A percentile compares a stretch with the other conserved stretches of the same genome.
phyloP scores from a whole-genome alignment of 2,113 vertebrate genomes.

The Smithornis capensis region DNA sequence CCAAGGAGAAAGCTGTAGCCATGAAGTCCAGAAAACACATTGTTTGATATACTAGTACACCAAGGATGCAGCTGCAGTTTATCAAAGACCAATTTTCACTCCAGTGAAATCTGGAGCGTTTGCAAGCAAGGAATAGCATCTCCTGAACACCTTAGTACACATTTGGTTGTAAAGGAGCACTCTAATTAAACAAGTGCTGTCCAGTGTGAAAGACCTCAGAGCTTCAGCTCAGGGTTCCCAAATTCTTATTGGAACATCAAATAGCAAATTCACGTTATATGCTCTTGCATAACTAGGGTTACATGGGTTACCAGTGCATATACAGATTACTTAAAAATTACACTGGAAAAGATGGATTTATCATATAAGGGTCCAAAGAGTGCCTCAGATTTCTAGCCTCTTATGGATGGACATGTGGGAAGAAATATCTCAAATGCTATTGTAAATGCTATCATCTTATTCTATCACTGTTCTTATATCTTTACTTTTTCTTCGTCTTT shows the following conservation, averaged over 20 bases:
- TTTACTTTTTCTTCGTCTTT: not conserved
- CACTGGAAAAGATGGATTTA: not conserved
- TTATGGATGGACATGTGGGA: fast-evolving
- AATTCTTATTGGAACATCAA: not conserved
- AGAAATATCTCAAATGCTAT: not conserved
- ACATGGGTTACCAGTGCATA: not conserved
- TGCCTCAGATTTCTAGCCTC: not conserved
- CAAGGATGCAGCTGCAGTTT: not conserved
- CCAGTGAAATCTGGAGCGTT: not conserved
- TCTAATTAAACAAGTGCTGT: not conserved
- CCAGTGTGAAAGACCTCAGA: not conserved
- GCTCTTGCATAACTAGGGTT: not conserved
- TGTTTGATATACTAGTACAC: not conserved
- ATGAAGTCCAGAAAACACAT: not conserved
- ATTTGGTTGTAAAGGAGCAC: not conserved
- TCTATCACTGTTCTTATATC: not conserved
- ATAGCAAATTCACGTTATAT: not conserved
- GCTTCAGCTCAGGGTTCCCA: not conserved
- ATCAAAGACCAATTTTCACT: not conserved
- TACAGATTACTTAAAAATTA: not conserved
- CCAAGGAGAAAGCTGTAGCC: not conserved
- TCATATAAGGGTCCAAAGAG: not conserved
- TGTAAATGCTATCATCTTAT: not conserved
- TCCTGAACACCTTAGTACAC: not conserved
- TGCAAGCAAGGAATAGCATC: not conserved